These are phyloP conservation scores for Araneus ventricosus DNA, from an alignment of 1,140 invertebrate species.

Conservation along the genomic window DNA sequence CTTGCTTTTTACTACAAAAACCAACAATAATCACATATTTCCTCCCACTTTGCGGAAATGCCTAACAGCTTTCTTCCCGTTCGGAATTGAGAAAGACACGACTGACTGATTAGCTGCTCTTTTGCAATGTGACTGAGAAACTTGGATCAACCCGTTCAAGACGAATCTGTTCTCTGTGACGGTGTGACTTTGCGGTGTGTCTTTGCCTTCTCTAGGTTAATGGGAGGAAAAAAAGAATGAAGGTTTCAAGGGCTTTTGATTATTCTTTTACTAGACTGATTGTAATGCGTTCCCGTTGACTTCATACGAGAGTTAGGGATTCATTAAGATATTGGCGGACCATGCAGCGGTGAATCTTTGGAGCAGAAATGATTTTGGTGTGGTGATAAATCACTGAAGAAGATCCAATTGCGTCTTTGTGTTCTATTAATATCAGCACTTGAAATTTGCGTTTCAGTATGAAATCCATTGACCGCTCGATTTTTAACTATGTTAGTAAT, in stretches of 20 bases:
- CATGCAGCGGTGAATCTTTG: not conserved
- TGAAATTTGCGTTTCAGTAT: too few species aligned
- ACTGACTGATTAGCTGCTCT: slow-evolving; percentile 31
- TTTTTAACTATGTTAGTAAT: too few species aligned
- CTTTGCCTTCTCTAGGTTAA: slow-evolving; percentile 36
- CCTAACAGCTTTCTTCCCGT: not conserved
- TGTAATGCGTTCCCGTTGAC: slow-evolving; percentile 48
- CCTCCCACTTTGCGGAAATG: not conserved
- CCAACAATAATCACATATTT: not conserved
- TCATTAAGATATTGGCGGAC: not conserved
- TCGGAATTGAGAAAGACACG: not conserved
- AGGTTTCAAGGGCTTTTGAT: not conserved
- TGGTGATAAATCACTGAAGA: not conserved
- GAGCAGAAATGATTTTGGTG: not conserved
- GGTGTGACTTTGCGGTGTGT: not conserved
- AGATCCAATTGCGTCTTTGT: too few species aligned
- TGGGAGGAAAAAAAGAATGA: not conserved
- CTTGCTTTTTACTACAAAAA: not conserved
- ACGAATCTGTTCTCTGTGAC: not conserved
- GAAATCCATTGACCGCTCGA: too few species aligned
- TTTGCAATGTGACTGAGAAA: not conserved
- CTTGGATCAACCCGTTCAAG: not conserved
- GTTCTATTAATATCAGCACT: too few species aligned
- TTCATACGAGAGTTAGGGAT: not conserved
- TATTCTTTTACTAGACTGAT: not conserved